Evolutionary conservation across 1,140 invertebrate genomes (phyloP).

Genomic region (Tetranychus cinnabarinus): DNA sequence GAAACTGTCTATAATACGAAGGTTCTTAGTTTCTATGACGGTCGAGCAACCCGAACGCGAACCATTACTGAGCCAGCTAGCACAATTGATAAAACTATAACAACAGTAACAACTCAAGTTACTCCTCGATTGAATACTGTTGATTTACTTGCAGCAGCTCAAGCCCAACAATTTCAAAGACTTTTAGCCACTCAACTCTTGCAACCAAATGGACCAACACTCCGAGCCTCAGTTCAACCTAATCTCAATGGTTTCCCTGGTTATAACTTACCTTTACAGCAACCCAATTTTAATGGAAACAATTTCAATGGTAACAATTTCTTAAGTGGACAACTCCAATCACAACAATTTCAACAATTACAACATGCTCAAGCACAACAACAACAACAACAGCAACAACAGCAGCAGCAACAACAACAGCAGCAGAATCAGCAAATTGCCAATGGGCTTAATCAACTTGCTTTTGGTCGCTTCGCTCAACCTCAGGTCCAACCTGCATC

Average conservation of each 20-base stretch:
- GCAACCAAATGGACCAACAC: background rate
- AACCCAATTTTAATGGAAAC: background rate
- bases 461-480: background rate
- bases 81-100: slow-evolving; percentile 13
- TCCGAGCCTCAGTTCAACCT: background rate
- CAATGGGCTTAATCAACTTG: too few species aligned
- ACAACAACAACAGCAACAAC: background rate
- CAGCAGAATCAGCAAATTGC: background rate
- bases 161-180: slow-evolving; percentile 6
- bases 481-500: too few species aligned
- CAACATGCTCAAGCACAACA: too few species aligned
- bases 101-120: slow-evolving; percentile 15
- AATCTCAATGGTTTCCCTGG: background rate
- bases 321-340: too few species aligned
- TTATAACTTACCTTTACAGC: background rate
- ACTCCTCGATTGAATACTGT: slow-evolving; percentile 13
- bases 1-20: slow-evolving; percentile 18
- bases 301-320: background rate
- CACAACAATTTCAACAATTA: background rate
- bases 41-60: slow-evolving; percentile 15
- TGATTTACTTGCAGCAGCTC: slow-evolving; percentile 8
- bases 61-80: slow-evolving; percentile 14
- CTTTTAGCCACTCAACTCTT: slow-evolving; percentile 5
- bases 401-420: background rate
- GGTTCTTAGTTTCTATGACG: slow-evolving; percentile 18